phyloP scores from a whole-genome alignment of 1,140 invertebrate genomes.

The Euschistus heros region DNA sequence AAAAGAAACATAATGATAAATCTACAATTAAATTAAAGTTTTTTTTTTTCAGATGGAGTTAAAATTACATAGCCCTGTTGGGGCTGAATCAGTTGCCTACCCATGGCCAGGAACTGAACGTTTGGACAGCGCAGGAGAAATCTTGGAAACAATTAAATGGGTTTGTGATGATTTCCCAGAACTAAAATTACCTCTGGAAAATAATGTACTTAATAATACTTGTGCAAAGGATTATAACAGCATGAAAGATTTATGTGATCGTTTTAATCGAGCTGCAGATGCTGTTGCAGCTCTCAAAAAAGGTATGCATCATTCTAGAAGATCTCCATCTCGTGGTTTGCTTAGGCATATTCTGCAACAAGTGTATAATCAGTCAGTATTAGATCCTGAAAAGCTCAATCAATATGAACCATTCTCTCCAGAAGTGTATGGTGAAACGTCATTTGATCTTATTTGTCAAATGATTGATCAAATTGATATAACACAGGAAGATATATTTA shows the following conservation, averaged over 20 bases:
- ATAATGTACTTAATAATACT: constrained; percentile 17
- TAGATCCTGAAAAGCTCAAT: constrained; percentile 92
- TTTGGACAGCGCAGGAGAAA: constrained; percentile 6
- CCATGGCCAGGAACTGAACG: constrained; percentile 7
- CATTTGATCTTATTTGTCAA: constrained; percentile 89
- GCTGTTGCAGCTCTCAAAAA: constrained; percentile 50
- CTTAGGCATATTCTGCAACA: constrained; percentile 90
- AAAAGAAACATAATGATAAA: background rate
- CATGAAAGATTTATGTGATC: constrained; percentile 88
- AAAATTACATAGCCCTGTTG: constrained; percentile 18
- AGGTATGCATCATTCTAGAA: constrained; percentile 6
- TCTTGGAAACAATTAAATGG: constrained; percentile 13
- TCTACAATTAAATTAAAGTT: background rate
- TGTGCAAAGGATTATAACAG: constrained; percentile 66
- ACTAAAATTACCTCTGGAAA: constrained; percentile 17
- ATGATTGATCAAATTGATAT: constrained; percentile 94
- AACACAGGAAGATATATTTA: constrained; percentile 84
- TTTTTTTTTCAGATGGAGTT: constrained; percentile 16
- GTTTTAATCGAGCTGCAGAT: constrained; percentile 90
- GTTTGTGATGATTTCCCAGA: constrained; percentile 8
- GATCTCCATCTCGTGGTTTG: constrained; percentile 56
- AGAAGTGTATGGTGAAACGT: constrained; percentile 96
- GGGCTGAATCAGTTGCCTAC: constrained; percentile 15
- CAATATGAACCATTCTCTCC: constrained; percentile 97
- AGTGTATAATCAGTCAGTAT: constrained; percentile 92